Base-by-base conservation (phyloP, 2,888 invertebrate genomes). In the Oxyscelio sp. region DNA sequence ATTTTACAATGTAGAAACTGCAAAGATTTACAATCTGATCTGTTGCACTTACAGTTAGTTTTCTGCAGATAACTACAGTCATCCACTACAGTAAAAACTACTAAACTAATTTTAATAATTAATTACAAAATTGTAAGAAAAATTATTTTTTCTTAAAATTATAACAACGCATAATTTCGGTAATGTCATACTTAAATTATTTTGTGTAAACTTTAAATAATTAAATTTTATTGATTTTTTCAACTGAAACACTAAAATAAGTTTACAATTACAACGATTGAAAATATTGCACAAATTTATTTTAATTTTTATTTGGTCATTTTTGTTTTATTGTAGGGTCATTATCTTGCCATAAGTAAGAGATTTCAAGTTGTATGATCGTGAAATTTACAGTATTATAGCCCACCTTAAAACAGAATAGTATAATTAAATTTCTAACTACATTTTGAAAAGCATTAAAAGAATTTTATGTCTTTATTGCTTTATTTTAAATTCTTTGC, bases 351-450 rank as follows among this genome's bases (percentile, higher is more conserved):
- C 50, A 15, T 59, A 50, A 21, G 50, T 50, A 61, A 21, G 59
- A 48, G 59, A 58, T 27, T 38, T 66, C 4, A 77, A 40, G 59
- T 15, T 59, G 31, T 31, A 50, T 15, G 59, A 38, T 68, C 59
- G 50, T 68, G 68, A 77, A 77, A 58, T 61, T 66, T 77, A 68
- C 68, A 59, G 27, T 66, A n/a, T 77, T 77, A 77, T 48, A 77
- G 19, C 77, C 77, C 59, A 19, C 52, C 43, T 77, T 59, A 68
- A 77, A 77, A 40, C 43, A 58, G 58, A 63, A 74, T 74, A 34
- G 63, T 27, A 38, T 68, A 68, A 68, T 77, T 61, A 77, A 77
- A 77, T 68, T 59, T 77, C 65, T 65, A 65, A 61, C 50, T 58
- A 27, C 75, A 58, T 58, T 75, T 66, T 38, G 65, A 66, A 58